phyloP scores from a whole-genome alignment of 1,140 invertebrate species.

The Lordiphosa stackelbergi region DNA sequence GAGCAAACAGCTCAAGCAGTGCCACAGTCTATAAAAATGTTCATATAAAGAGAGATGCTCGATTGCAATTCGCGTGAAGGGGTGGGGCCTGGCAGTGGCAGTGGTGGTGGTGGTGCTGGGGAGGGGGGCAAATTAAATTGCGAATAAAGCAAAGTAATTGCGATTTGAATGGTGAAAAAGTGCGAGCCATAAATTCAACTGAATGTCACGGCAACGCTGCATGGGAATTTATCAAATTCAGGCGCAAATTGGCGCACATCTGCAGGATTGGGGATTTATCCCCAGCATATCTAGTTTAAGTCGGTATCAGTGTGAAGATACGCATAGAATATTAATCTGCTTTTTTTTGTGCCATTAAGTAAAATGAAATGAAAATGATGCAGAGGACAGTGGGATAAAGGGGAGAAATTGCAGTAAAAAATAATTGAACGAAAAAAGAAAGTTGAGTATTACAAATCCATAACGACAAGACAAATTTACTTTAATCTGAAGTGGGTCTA shows the following conservation, averaged over 20 bases:
- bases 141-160: slow-evolving; percentile 74
- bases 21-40: slow-evolving; percentile 23
- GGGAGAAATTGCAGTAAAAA: too few species aligned
- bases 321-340: slow-evolving; percentile 71
- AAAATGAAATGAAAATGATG: slow-evolving; percentile 64
- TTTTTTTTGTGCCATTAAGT: slow-evolving; percentile 56
- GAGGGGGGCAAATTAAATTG: slow-evolving; percentile 57
- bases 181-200: slow-evolving; percentile 67
- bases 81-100: too few species aligned
- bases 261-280: slow-evolving; percentile 52
- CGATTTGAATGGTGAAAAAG: slow-evolving; percentile 75
- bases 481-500: too few species aligned
- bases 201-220: slow-evolving; percentile 65
- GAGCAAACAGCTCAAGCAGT: slow-evolving; percentile 36
- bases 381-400: slow-evolving; percentile 31
- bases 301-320: slow-evolving; percentile 47
- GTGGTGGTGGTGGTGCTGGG: not conserved
- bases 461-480: too few species aligned
- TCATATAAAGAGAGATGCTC: slow-evolving; percentile 36
- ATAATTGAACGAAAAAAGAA: too few species aligned
- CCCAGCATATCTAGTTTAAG: slow-evolving; percentile 19
- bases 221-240: slow-evolving; percentile 74
- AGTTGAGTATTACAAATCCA: too few species aligned
- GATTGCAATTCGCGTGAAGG: slow-evolving; percentile 12
- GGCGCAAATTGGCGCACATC: slow-evolving; percentile 73